Conservation (phyloP, 2,888 invertebrate species). For the Plagiodera versicolora region DNA sequence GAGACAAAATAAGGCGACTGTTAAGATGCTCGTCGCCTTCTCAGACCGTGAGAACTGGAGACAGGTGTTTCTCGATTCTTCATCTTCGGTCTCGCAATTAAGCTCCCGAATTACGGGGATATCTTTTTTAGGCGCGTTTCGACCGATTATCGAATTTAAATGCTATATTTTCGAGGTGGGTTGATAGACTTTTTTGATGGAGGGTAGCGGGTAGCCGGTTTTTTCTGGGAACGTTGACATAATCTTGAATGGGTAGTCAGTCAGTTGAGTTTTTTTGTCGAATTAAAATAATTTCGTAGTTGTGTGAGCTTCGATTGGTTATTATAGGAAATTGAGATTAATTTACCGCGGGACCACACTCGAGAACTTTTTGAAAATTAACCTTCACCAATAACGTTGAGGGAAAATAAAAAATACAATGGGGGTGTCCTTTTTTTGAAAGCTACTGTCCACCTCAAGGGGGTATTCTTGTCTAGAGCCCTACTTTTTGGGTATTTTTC, state of each 20-base stretch:
- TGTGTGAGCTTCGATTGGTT: not conserved
- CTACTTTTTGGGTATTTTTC: too few species aligned
- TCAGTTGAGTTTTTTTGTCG: slow-evolving; percentile 3
- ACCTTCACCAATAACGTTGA: too few species aligned
- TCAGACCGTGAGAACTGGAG: slow-evolving; percentile 49
- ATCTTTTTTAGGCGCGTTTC: slow-evolving; percentile 6
- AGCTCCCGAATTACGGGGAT: slow-evolving; percentile 51
- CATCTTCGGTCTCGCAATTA: slow-evolving; percentile 50
- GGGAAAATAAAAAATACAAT: too few species aligned
- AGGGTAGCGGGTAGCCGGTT: not conserved
- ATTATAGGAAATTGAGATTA: not conserved
- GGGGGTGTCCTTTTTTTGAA: too few species aligned
- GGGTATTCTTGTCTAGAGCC: too few species aligned
- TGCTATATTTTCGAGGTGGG: slow-evolving; percentile 4
- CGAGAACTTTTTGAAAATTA: too few species aligned
- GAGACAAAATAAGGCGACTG: slow-evolving; percentile 34
- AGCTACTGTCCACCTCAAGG: too few species aligned
- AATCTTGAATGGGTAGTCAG: slow-evolving; percentile 4
- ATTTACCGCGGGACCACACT: not conserved
- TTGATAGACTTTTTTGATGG: slow-evolving; percentile 10
- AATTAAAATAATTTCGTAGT: slow-evolving; percentile 12
- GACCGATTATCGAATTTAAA: slow-evolving; percentile 12
- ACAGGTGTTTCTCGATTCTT: slow-evolving; percentile 52
- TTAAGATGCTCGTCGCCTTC: slow-evolving; percentile 25
- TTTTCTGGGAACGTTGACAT: slow-evolving; percentile 10